Evolutionary conservation across 2,113 vertebrate species (phyloP), one percentile per base, ranked within the genome.

Genomic region (Microcebus griseorufus): DNA sequence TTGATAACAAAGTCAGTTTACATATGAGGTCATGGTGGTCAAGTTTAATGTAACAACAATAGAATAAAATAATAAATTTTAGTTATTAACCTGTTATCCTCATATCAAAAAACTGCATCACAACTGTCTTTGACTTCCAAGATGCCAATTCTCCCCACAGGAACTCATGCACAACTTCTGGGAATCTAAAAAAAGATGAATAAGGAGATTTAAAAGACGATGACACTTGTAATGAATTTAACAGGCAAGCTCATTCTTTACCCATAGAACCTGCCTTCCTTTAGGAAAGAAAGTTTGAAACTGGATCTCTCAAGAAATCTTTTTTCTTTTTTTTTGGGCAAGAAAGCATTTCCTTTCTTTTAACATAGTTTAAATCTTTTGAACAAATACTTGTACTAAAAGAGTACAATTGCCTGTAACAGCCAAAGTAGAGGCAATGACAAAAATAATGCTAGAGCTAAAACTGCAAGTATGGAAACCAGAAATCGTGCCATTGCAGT

Each of bases 51-150:
- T 65, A 86, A 82, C 90, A 93, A 32, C 5, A 51, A 53, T 4
- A 93, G 45, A 70, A 64, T 70, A 82, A 81, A 96, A 81, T 55
- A 90, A 70, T 76, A 78, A 93, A 93, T 90, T 82, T 37, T 64
- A 72, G 55, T 79, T 94, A 91, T 96, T 97, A 96, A 97, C 93
- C 96, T 97, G 92, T 90, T 96, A 90, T 90, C 73, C 67, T 94
- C 72, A 86, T 94, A 93, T 97, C 95, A 98, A 75, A 75, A 91
- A n/a, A 79, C 75, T 62, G 87, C 92, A 97, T 82, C 89, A 82
- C 90, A 95, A 39, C 39, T 1, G n/a, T 67, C 83, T 92, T 80
- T 92, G 83, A 78, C 87, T 96, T 85, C 89, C 48, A 91, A 69
- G 32, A 55, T 14, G 76, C 39, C 67, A 67, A 53, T 37, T 92